A percentile compares a stretch with the other conserved stretches of the same genome.
phyloP scores from a whole-genome alignment of 2,797 vertebrate species.

The Aldrovandia affinis region DNA sequence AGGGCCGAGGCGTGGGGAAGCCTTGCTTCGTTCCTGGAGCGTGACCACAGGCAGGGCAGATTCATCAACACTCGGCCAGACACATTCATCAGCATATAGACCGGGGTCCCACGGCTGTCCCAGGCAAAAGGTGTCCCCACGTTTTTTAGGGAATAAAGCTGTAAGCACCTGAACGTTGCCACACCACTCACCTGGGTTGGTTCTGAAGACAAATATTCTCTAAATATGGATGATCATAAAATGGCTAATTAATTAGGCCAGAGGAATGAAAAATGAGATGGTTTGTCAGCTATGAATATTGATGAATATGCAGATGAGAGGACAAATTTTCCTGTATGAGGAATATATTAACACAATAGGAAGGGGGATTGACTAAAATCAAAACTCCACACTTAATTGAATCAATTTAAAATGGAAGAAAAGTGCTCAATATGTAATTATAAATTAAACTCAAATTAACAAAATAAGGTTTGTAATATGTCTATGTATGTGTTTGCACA shows the following conservation, averaged over 20 bases:
- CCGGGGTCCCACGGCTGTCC: slow-evolving; percentile 46
- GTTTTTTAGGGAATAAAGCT: slow-evolving; percentile 44
- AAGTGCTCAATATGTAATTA: background rate
- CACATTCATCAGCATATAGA: background rate
- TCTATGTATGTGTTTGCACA: no score
- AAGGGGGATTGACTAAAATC: background rate
- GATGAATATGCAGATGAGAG: background rate
- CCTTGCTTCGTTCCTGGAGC: slow-evolving; percentile 6
- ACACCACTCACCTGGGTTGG: background rate
- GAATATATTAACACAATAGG: background rate
- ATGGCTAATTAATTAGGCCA: slow-evolving; percentile 4
- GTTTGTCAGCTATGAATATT: background rate
- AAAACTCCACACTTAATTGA: background rate
- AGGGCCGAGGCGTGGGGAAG: background rate
- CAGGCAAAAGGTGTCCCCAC: slow-evolving; percentile 61
- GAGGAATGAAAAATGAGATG: background rate
- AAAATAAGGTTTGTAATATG: no score
- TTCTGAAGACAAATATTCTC: background rate
- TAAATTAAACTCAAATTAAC: background rate
- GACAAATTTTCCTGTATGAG: background rate
- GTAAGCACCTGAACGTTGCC: background rate
- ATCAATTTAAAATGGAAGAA: background rate
- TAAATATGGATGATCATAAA: background rate
- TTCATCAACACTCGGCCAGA: slow-evolving; percentile 73
- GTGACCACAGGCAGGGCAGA: slow-evolving; percentile 67